Conservation (phyloP, 2,888 invertebrate species). For the Neoascia interrupta region DNA sequence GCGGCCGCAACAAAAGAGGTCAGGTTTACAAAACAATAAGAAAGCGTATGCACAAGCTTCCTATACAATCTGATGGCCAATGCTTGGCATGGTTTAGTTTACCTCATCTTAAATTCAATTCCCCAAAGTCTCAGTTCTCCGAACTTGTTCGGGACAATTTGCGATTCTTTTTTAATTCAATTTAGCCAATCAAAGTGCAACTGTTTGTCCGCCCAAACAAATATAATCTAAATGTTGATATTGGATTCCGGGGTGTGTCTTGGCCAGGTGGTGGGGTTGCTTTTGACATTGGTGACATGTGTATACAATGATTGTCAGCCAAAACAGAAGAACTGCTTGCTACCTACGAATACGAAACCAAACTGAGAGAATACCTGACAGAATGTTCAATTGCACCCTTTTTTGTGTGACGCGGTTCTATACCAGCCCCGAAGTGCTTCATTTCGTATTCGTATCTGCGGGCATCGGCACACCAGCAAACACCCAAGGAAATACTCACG, state of each 20-base stretch:
- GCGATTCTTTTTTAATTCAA: slow-evolving; percentile 25
- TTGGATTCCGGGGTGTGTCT: slow-evolving; percentile 39
- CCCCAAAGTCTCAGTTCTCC: no score
- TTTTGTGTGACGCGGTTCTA: not conserved
- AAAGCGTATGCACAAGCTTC: no score
- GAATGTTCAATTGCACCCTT: slow-evolving; percentile 59
- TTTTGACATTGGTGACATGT: slow-evolving; percentile 48
- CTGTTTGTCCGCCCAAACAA: slow-evolving; percentile 54
- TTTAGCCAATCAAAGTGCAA: slow-evolving; percentile 45
- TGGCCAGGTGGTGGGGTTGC: slow-evolving; percentile 60
- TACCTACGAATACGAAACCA: no score
- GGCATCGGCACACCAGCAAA: slow-evolving; percentile 41
- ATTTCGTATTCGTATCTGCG: slow-evolving; percentile 35
- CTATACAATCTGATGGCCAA: no score
- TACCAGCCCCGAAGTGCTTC: slow-evolving; percentile 29
- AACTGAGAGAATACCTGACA: slow-evolving; percentile 59
- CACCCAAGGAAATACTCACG: slow-evolving; percentile 53
- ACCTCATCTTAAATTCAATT: no score
- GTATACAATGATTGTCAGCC: no score
- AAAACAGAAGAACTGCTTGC: no score
- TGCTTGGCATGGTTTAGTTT: no score
- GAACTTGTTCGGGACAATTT: not conserved
- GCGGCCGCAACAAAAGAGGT: no score
- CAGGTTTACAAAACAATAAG: no score
- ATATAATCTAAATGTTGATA: slow-evolving; percentile 47